Percentiles rank a stretch among this genome's conserved stretches.
phyloP scores from a whole-genome alignment of 2,888 invertebrate species.

The Chironomus riparius region DNA sequence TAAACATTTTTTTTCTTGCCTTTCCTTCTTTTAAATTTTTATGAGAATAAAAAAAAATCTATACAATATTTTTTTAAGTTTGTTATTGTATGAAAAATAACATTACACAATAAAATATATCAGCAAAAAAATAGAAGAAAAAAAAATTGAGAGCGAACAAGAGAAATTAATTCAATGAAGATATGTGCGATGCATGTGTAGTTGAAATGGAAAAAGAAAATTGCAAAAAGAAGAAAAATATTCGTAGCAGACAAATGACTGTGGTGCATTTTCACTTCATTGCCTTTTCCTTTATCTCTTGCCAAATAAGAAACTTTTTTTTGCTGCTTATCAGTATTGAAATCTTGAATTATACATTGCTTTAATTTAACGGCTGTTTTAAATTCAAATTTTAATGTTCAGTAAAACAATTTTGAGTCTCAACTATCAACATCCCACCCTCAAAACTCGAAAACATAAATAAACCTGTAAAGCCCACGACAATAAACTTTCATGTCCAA shows the following conservation, averaged over 20 bases:
- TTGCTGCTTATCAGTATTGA: too few relatives aligned
- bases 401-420: too few relatives aligned
- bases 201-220: background rate
- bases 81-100: background rate
- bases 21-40: background rate
- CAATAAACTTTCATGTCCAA: too few relatives aligned
- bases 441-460: too few relatives aligned
- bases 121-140: background rate
- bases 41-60: background rate
- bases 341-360: too few relatives aligned
- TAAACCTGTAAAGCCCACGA: too few relatives aligned
- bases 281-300: background rate
- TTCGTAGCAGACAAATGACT: too few relatives aligned
- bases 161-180: too few relatives aligned
- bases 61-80: background rate
- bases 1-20: slow-evolving; percentile 3
- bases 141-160: too few relatives aligned
- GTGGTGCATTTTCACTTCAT: background rate
- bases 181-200: background rate
- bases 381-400: too few relatives aligned
- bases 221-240: background rate
- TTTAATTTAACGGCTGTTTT: too few relatives aligned
- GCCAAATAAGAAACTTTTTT: background rate
- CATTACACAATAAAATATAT: background rate
- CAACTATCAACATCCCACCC: too few relatives aligned